Percentiles rank a stretch among this genome's conserved stretches.
Evolutionary conservation across 2,888 invertebrate species (phyloP).

Genomic region (Eupithecia exiguata): DNA sequence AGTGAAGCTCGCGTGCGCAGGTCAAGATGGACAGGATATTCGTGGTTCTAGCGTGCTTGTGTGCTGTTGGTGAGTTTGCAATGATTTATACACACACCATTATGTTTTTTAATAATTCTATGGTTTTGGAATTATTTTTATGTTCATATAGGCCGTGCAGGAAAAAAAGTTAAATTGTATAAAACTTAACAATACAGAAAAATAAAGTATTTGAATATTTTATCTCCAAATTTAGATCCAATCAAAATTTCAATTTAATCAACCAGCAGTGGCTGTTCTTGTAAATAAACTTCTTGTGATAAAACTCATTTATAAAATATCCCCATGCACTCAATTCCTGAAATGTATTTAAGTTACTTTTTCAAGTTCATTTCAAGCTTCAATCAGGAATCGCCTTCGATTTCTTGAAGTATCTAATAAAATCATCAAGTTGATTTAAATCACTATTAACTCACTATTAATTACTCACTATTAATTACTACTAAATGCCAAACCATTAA

Average conservation of each 20-base stretch:
- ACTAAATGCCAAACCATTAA: constrained; percentile 11
- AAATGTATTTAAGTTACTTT: too few relatives aligned
- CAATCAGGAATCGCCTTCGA: not conserved
- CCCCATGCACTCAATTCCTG: too few relatives aligned
- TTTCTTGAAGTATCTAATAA: not conserved
- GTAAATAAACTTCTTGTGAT: too few relatives aligned
- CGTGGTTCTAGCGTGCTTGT: constrained; percentile 68
- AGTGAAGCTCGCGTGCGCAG: constrained; percentile 54
- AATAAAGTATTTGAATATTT: too few relatives aligned
- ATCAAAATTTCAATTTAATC: too few relatives aligned
- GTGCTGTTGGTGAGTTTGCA: constrained; percentile 67
- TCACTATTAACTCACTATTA: not conserved
- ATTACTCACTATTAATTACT: not conserved
- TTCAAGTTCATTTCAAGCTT: not conserved
- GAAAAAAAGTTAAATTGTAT: too few relatives aligned
- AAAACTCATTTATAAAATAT: too few relatives aligned
- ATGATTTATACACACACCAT: not conserved
- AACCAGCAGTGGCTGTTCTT: too few relatives aligned
- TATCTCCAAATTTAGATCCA: too few relatives aligned
- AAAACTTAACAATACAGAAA: too few relatives aligned
- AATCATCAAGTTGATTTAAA: not conserved
- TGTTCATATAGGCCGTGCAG: too few relatives aligned
- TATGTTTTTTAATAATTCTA: not conserved
- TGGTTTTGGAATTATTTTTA: not conserved
- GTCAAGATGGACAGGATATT: constrained; percentile 68